Percentiles rank a stretch among this genome's conserved stretches.
These are phyloP conservation scores for Stegodyphus dumicola DNA, from an alignment of 1,140 invertebrate genomes.

Conservation along the genomic window DNA sequence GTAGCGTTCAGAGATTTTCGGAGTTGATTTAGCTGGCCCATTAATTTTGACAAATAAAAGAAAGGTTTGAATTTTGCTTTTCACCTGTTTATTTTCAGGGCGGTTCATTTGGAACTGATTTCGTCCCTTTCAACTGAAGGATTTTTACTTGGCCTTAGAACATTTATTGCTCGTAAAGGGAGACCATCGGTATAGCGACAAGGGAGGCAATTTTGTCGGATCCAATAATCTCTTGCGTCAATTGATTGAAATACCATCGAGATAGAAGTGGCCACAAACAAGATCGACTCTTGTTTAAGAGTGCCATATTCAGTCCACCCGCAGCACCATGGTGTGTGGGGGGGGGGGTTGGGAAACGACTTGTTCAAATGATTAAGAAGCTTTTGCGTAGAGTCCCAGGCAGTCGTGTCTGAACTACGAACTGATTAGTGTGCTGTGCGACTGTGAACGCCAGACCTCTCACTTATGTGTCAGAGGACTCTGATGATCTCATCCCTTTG, in stretches of 20 bases:
- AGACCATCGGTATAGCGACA: constrained; percentile 48
- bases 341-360: neutral
- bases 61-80: constrained; percentile 69
- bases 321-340: neutral
- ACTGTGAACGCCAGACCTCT: too few species aligned
- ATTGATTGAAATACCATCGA: neutral
- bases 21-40: neutral
- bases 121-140: constrained; percentile 66
- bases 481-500: too few species aligned
- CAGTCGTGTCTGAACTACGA: neutral
- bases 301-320: neutral
- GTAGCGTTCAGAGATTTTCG: neutral
- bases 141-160: constrained; percentile 67
- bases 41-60: constrained; percentile 65
- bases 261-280: neutral
- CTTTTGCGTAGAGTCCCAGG: neutral
- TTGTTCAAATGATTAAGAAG: neutral
- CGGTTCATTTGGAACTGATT: constrained; percentile 69
- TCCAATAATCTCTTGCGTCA: neutral
- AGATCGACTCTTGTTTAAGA: too few species aligned
- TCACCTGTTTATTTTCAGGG: constrained; percentile 69
- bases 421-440: neutral
- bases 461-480: too few species aligned
- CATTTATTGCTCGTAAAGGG: constrained; percentile 67
- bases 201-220: constrained; percentile 41